Evolutionary conservation across 1,140 invertebrate genomes (phyloP), one percentile per base, ranked within the genome.

Genomic region (Proales similis): DNA sequence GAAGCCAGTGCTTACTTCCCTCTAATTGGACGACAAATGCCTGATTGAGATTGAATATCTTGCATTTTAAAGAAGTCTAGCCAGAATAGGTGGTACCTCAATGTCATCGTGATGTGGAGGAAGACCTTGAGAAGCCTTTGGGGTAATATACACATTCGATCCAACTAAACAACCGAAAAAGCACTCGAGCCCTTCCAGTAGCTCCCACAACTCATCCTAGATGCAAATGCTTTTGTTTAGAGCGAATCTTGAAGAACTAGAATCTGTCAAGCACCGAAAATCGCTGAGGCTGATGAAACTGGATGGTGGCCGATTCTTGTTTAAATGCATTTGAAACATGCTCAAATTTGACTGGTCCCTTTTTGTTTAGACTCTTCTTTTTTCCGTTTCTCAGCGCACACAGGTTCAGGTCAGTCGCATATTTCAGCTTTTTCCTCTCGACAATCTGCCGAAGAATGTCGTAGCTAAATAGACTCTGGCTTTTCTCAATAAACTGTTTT

Each of bases 151-250:
- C 4, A 42, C 22, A 11, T 42, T 42, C 4, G 39, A 42, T 42
- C 39, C 39, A 42, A 42, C 39, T 42, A 42, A 11, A 42, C 22
- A 19, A 20, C 39, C 39, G 22, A 42, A 42, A 42, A 42, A 42
- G 22, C 39, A 42, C 22, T 42, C 39, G 39, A 42, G 22, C 22
- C 22, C 22, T 42, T 42, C 39, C 39, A 42, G 17, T 11, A 42
- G 22, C 17, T 42, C 22, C 39, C 39, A 42, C 3, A 42, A 11
- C 22, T 42, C 39, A 42, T 42, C 11, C 39, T 42, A 42, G 11
- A 42, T 4, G 22, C 22, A 42, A 3, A n/a, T n/a, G n/a, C n/a
- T 4, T 19, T 19, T 4, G 22, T 42, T 11, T 42, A 4, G 17
- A 4, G 22, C 3, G 4, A 42, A 4, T 42, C 22, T 42, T 6